Conservation (phyloP, 2,113 vertebrate species). For the Tragelaphus scriptus region DNA sequence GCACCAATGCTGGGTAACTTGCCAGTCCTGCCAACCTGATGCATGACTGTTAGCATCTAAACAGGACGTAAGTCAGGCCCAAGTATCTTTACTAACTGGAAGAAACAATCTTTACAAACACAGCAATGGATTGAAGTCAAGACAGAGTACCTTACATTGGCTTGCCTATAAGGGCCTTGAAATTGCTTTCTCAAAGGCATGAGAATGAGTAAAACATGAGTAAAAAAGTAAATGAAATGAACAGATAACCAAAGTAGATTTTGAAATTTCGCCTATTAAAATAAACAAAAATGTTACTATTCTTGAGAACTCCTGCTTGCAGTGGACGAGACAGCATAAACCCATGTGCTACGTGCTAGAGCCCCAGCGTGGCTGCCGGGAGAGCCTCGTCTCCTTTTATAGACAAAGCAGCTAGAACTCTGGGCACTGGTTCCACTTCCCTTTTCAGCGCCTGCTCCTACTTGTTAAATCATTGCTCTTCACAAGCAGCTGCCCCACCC, state of each 20-base stretch:
- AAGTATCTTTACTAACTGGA: not conserved
- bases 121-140: not conserved
- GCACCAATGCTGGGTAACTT: not conserved
- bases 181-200: slow-evolving; percentile 8
- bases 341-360: not conserved
- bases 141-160: not conserved
- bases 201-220: not conserved
- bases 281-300: not conserved
- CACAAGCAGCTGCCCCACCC: not conserved
- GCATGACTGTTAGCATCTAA: not conserved
- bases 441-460: not conserved
- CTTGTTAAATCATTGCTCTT: not conserved
- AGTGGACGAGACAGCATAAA: not conserved
- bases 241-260: not conserved
- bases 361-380: not conserved
- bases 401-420: slow-evolving; percentile 54
- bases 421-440: slow-evolving; percentile 24
- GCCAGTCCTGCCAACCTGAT: not conserved
- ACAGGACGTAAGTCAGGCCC: not conserved
- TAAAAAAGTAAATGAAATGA: not conserved
- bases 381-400: slow-evolving; percentile 53
- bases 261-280: not conserved
- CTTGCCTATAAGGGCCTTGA: not conserved
- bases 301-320: not conserved
- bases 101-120: not conserved